A percentile compares a stretch with the other conserved stretches of the same genome.
phyloP scores from a whole-genome alignment of 2,888 invertebrate species.

The Notodromas monacha region DNA sequence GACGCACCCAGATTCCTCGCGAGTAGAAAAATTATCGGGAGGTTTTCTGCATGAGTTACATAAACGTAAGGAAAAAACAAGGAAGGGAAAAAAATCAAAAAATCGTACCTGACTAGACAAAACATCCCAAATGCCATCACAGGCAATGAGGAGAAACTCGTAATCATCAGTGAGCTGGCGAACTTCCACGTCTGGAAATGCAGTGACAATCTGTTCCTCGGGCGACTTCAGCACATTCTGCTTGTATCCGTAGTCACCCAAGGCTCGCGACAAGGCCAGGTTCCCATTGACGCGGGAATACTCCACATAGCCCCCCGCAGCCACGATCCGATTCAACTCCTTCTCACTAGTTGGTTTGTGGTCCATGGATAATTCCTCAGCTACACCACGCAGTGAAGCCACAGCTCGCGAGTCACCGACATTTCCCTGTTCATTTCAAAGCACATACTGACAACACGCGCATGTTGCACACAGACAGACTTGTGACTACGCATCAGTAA shows the following conservation, averaged over 20 bases:
- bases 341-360: conserved; percentile 76
- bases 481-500: too few relatives aligned
- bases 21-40: too few relatives aligned
- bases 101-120: conserved; percentile 40
- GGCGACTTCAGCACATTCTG: conserved; percentile 46
- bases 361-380: conserved; percentile 45
- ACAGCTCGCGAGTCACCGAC: conserved; percentile 89
- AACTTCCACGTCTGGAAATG: conserved; percentile 63
- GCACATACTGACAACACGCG: background rate
- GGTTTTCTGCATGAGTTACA: too few relatives aligned
- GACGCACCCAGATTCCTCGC: too few relatives aligned
- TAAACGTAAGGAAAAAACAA: too few relatives aligned
- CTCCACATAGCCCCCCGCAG: conserved; percentile 91
- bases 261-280: conserved; percentile 68
- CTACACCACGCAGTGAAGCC: conserved; percentile 46
- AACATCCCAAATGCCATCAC: conserved; percentile 99
- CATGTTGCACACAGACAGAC: background rate
- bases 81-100: background rate
- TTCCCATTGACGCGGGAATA: conserved; percentile 93
- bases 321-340: conserved; percentile 52
- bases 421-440: conserved; percentile 37
- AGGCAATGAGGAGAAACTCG: conserved; percentile 85
- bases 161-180: conserved; percentile 49
- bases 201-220: conserved; percentile 93
- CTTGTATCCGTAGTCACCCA: conserved; percentile 92